Evolutionary conservation across 2,888 invertebrate genomes (phyloP), one percentile per base, ranked within the genome.

Genomic region (Cephalotes varians): DNA sequence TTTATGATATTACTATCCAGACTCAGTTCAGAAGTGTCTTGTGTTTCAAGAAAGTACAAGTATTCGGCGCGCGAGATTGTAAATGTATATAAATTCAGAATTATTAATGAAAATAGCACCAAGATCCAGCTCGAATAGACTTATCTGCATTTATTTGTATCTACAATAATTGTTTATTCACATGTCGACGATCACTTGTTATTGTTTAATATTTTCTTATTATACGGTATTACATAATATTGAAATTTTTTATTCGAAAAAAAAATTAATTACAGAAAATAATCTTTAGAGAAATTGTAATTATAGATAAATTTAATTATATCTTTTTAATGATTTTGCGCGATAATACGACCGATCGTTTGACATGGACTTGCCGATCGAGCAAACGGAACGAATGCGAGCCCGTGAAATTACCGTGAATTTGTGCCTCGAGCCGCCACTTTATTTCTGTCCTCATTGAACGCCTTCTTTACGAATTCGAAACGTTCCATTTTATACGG

Each of bases 401-500:
- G 31, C 31, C 31, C 40, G 18, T 15, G 44, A 44, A 44, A 77
- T 56, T 69, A 67, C 77, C 34, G 54, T 44, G 44, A 69, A 77
- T 56, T 67, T 25, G 21, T 40, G 21, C 44, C 40, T 21, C 44
- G 54, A 21, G 40, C 31, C 31, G 21, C 6, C 21, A 21, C 44
- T 56, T 67, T 56, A 69, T 69, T 69, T n/a, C 54, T 21, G 44
- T 4, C 40, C 31, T 54, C 67, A 21, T 67, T 34, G 65, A 56
- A 40, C 28, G 25, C 12, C 31, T 56, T 31, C 28, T 67, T 77
- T 67, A 54, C 21, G 18, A 21, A 31, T 56, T 67, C 21, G 54
- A 56, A 69, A 56, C 34, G 21, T 56, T 76, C 37, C 31, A 40
- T 67, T 67, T 77, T 69, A 18, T 69, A 62, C 25, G 64, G 12